These are phyloP conservation scores for Monopis laevigella DNA, from an alignment of 2,888 invertebrate genomes.

Conservation along the genomic window DNA sequence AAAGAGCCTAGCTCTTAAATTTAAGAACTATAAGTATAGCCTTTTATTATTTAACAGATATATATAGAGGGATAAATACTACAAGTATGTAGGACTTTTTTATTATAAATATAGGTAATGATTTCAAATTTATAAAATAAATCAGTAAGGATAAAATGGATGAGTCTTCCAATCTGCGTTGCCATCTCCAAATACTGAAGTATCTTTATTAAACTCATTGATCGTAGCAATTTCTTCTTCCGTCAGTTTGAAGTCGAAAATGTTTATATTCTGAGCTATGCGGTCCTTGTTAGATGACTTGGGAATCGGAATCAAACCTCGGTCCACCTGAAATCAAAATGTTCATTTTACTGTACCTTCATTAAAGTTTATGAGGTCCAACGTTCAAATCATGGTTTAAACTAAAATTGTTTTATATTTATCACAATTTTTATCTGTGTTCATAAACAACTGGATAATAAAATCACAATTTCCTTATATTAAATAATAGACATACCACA, in stretches of 20 bases:
- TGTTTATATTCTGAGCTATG: constrained; percentile 65
- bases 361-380: no score
- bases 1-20: no score
- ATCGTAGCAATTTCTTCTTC: constrained; percentile 60
- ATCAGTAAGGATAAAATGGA: constrained; percentile 21
- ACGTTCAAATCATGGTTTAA: no score
- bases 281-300: constrained; percentile 68
- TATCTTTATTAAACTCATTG: constrained; percentile 55
- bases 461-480: no score
- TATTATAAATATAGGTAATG: neutral
- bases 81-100: no score
- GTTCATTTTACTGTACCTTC: neutral
- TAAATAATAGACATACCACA: no score
- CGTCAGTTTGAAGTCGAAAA: constrained; percentile 69
- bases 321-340: constrained; percentile 49
- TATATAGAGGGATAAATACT: no score
- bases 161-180: constrained; percentile 26
- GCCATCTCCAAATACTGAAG: constrained; percentile 13
- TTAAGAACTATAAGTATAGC: no score
- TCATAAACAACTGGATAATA: no score
- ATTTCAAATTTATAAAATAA: neutral
- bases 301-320: constrained; percentile 69
- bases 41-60: no score
- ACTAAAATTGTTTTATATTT: no score
- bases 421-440: no score